Evolutionary conservation across 2,113 vertebrate species (phyloP).

Genomic region (Mandrillus leucophaeus): DNA sequence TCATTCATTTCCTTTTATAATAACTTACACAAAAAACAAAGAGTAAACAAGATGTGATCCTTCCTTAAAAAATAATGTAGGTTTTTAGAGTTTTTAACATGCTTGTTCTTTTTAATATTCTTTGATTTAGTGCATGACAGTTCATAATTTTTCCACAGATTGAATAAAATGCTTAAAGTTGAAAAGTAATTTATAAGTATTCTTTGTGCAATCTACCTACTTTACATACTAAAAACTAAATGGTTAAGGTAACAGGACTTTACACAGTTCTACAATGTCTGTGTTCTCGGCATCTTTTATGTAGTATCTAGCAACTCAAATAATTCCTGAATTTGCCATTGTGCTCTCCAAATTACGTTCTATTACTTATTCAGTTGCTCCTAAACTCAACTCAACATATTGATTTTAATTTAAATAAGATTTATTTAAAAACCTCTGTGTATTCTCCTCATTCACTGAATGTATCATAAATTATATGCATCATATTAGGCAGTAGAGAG

Average conservation of each 20-base stretch:
- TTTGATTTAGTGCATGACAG: not conserved
- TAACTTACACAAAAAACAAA: not conserved
- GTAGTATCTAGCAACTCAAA: not conserved
- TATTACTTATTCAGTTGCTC: not conserved
- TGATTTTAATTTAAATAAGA: conserved; percentile 53
- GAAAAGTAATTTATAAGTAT: not conserved
- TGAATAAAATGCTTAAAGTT: conserved; percentile 4
- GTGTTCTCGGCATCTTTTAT: not conserved
- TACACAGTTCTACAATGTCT: not conserved
- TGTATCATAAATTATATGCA: not conserved
- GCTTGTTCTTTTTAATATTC: not conserved
- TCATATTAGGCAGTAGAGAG: not conserved
- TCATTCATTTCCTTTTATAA: not conserved
- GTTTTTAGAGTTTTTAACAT: not conserved
- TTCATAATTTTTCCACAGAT: not conserved
- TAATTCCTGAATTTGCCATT: conserved; percentile 16
- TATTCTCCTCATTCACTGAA: not conserved
- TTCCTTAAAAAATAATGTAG: not conserved
- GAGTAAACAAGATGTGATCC: not conserved
- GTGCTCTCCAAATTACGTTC: not conserved
- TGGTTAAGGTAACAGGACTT: not conserved
- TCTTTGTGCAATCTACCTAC: not conserved
- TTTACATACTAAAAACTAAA: not conserved
- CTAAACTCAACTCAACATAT: conserved; percentile 31
- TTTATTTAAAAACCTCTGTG: not conserved